Base-by-base conservation (phyloP, 2,888 invertebrate species). In the Mycalesis mineus region DNA sequence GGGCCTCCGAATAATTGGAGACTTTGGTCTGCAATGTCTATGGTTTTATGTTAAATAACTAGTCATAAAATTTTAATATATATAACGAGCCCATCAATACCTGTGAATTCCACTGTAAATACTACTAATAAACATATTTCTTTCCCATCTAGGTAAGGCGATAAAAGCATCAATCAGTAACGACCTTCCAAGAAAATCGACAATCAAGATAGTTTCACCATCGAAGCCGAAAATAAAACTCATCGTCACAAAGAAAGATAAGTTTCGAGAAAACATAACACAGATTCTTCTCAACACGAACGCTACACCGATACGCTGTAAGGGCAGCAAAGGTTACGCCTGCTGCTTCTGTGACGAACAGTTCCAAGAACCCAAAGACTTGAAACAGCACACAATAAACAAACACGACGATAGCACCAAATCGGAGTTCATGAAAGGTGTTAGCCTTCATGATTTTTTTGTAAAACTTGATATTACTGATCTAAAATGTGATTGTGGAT, bases 271-370 rank as follows among this genome's bases (percentile, higher is more conserved):
- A 1, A 84, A 83, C 41, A 77, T 84, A 1, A 72, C 68, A 47
- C 74, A 74, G 0, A 72, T 86, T 2, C 60, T 70, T 28, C 49
- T 55, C 0, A 67, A 65, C 29, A 68, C 86, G 0, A 87, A 84
- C 62, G 84, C 84, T 0, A 83, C 85, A 0, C 82, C 81, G 0
- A 78, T 87, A 6, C 72, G 80, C 0, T 72, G 77, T 37, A 71
- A 72, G 11, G 75, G 78, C 0, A 73, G 77, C 1, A 65, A 68
- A 0, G 69, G 76, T 0, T 86, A 77, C 55, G 71, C 76, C 0
- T 87, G 87, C 65, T 75, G 80, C 47, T 86, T 79, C 61, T 88
- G 87, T 52, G 66, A 77, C 2, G 70, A 75, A 1, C 78, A 80
- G n/a, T 86, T 73, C 61, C 62, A 67, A 2, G 73, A 75, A 1